Conservation (phyloP, 1,140 invertebrate species). For the Platyscapa corneri region DNA sequence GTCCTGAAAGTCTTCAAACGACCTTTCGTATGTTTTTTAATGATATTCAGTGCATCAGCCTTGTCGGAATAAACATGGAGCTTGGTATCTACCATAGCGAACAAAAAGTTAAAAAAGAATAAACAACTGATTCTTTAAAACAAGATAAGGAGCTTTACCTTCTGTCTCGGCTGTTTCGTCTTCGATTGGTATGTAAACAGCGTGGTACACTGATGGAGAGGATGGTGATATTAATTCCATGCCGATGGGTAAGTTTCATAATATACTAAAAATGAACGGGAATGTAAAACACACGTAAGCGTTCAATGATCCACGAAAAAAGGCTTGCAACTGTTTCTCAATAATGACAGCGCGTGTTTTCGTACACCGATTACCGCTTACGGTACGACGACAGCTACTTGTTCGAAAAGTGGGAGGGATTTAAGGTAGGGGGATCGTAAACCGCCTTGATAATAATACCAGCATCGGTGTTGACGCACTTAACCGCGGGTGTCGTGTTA, state of each 20-base stretch:
- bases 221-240: slow-evolving; percentile 35
- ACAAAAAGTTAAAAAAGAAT: neutral
- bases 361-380: neutral
- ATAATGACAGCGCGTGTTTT: slow-evolving; percentile 15
- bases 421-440: neutral
- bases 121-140: neutral
- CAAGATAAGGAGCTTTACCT: slow-evolving; percentile 47
- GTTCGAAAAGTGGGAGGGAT: neutral
- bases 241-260: slow-evolving; percentile 24
- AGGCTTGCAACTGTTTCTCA: neutral
- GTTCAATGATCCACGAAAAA: neutral
- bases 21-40: slow-evolving; percentile 83
- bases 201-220: slow-evolving; percentile 57
- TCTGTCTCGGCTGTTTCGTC: slow-evolving; percentile 36
- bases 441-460: too few relatives aligned
- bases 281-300: neutral
- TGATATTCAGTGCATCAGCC: slow-evolving; percentile 80
- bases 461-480: neutral
- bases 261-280: neutral
- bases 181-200: slow-evolving; percentile 64
- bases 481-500: too few relatives aligned
- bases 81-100: neutral
- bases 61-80: slow-evolving; percentile 81
- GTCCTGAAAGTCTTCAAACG: slow-evolving; percentile 85
- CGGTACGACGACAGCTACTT: neutral